Evolutionary conservation across 2,113 vertebrate species (phyloP).

Genomic region (Clinocottus analis): DNA sequence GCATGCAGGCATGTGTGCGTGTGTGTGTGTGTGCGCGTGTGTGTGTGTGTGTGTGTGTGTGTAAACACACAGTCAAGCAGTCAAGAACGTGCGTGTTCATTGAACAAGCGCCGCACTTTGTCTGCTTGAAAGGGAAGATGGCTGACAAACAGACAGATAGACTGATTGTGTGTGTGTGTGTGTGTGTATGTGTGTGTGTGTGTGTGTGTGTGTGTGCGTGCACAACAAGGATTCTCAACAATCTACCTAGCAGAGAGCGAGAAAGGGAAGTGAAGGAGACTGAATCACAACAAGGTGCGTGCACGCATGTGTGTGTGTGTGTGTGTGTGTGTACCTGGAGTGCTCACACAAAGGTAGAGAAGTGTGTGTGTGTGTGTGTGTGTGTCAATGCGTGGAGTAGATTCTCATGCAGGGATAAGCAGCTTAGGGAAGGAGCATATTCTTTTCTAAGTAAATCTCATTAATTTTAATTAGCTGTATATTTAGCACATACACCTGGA

Average conservation of each 20-base stretch:
- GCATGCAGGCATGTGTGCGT: constrained; percentile 1
- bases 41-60: constrained; percentile 7
- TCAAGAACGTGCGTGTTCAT: constrained; percentile 37
- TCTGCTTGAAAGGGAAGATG: constrained; percentile 38
- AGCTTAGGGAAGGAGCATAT: constrained; percentile 75
- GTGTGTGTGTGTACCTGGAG: constrained; percentile 26
- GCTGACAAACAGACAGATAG: constrained; percentile 35
- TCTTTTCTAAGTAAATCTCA: constrained; percentile 82
- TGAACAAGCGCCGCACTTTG: constrained; percentile 52
- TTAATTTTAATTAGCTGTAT: constrained; percentile 83
- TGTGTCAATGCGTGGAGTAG: constrained; percentile 32
- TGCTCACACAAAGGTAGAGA: neutral
- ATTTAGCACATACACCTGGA: constrained; percentile 79
- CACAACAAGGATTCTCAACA: constrained; percentile 30
- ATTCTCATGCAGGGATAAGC: constrained; percentile 74
- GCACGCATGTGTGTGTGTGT: constrained; percentile 14
- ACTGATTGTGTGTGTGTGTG: constrained; percentile 21
- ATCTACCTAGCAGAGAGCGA: constrained; percentile 57
- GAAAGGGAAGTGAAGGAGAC: constrained; percentile 52
- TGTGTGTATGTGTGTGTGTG: constrained; percentile 27
- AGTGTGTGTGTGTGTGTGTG: constrained; percentile 31
- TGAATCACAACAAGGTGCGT: constrained; percentile 57
- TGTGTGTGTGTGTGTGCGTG: constrained; percentile 35
- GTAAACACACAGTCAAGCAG: constrained; percentile 3
- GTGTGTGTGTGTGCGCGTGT: constrained; percentile 4